Base-by-base conservation (phyloP, 2,888 invertebrate genomes). In the Polydrusus pterygomalis region DNA sequence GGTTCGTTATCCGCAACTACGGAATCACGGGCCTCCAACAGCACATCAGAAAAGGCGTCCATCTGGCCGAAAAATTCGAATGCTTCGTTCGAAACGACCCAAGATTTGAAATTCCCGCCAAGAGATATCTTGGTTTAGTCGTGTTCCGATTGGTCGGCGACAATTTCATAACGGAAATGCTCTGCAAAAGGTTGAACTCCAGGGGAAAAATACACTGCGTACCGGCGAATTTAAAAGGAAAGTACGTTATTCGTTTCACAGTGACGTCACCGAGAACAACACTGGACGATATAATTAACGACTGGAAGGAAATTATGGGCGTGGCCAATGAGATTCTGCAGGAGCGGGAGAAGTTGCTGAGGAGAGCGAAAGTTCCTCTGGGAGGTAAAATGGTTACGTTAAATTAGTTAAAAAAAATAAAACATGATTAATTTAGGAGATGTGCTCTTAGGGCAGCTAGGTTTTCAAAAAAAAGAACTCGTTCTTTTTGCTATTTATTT, bases 1-100 rank as follows among this genome's bases (percentile, higher is more conserved):
- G 98, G 98, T 98, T 98, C 85, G 98, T 98, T 0, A 90, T 98
- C n/a, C 90, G 98, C 54, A 96, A 95, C 83, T 98, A 93, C 83
- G 98, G 98, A 8, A 92, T 98, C 13, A 92, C 91, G 76, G 98
- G 98, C 0, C 89, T 98, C 0, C 98, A 98, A 86, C 94, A 94
- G 80, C 98, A 98, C 86, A 95, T 99, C 81, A 91, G 98, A 79
- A 95, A 97, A 96, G 94, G 97, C 1, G 96, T 99, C 0, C 91
- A 94, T 30, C 87, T 98, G 83, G 98, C 98, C 0, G 94, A 94
- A 86, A 95, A 95, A 85, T 97, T 99, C 84, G 98, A 98, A 88
- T 94, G 94, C 0, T 87, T 97, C 11, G 93, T 98, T 0, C 86
- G 92, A 74, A 92, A 93, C 20, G 98, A 99, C 86, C 89, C 90